phyloP scores from a whole-genome alignment of 1,140 invertebrate genomes.

The Holcopasites calliopsidis region DNA sequence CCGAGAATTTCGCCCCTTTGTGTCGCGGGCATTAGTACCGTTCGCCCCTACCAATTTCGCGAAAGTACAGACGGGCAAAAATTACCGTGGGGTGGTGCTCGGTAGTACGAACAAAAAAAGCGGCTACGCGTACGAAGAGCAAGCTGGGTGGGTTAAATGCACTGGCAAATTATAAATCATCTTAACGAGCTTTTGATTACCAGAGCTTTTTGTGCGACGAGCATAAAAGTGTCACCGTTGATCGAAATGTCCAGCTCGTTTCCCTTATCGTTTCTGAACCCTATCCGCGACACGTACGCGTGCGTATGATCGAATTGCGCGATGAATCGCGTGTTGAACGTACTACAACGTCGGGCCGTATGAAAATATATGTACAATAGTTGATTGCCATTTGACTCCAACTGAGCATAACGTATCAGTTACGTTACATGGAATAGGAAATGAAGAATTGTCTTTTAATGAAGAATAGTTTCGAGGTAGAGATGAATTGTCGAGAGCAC shows the following conservation, averaged over 20 bases:
- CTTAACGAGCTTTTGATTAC: constrained; percentile 76
- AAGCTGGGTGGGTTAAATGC: constrained; percentile 43
- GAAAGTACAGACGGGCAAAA: constrained; percentile 9
- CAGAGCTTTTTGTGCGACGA: constrained; percentile 50
- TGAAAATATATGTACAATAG: background rate
- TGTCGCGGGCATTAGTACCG: constrained; percentile 30
- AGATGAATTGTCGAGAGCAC: background rate
- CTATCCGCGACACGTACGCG: constrained; percentile 34
- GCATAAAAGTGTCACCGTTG: constrained; percentile 69
- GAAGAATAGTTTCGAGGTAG: background rate
- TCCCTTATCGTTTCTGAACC: constrained; percentile 42
- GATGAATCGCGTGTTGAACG: constrained; percentile 6
- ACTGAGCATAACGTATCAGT: background rate
- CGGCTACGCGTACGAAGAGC: background rate
- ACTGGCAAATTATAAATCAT: constrained; percentile 71
- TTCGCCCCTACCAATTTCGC: background rate
- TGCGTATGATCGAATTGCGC: background rate
- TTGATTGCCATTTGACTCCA: background rate
- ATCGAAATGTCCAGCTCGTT: constrained; percentile 50
- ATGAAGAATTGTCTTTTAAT: background rate
- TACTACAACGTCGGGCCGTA: background rate
- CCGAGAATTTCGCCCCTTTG: constrained; percentile 21
- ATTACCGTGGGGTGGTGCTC: constrained; percentile 4
- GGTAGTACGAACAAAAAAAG: constrained; percentile 21
- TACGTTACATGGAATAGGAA: background rate